Conservation (phyloP, 2,888 invertebrate genomes). For the Polylopha cassiicola region DNA sequence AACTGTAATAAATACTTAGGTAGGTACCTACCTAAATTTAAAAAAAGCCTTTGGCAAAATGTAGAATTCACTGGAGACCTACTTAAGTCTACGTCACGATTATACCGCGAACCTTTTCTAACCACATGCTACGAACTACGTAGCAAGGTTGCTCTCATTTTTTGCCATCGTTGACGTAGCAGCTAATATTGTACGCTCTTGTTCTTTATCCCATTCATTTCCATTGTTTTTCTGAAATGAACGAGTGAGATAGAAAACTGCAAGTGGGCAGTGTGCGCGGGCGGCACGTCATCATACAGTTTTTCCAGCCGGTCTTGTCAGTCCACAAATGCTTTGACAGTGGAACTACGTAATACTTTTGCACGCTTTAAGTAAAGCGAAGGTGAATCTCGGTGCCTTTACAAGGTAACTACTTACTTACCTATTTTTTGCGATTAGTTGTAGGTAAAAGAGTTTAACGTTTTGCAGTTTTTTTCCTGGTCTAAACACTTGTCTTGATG, state of each 20-base stretch:
- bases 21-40: no score
- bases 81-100: no score
- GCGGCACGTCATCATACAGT: conserved; percentile 26
- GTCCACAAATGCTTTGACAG: conserved; percentile 16
- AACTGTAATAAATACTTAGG: no score
- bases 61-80: no score
- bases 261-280: conserved; percentile 17
- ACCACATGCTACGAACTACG: no score
- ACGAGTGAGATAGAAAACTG: conserved; percentile 9
- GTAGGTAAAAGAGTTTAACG: conserved; percentile 7
- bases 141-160: no score
- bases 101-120: no score
- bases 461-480: conserved; percentile 6
- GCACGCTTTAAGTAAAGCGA: conserved; percentile 16
- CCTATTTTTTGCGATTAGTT: conserved; percentile 6
- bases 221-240: conserved; percentile 7
- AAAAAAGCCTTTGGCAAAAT: no score
- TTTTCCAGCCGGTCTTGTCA: conserved; percentile 23
- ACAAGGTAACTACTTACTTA: no score
- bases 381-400: conserved; percentile 7
- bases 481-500: conserved; percentile 5
- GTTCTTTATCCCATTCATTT: conserved; percentile 31
- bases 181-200: conserved; percentile 1
- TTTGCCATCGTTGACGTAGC: no score
- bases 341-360: conserved; percentile 27